A percentile compares a stretch with the other conserved stretches of the same genome.
phyloP scores from a whole-genome alignment of 2,113 vertebrate species.

The Phrynosoma blainvillii region DNA sequence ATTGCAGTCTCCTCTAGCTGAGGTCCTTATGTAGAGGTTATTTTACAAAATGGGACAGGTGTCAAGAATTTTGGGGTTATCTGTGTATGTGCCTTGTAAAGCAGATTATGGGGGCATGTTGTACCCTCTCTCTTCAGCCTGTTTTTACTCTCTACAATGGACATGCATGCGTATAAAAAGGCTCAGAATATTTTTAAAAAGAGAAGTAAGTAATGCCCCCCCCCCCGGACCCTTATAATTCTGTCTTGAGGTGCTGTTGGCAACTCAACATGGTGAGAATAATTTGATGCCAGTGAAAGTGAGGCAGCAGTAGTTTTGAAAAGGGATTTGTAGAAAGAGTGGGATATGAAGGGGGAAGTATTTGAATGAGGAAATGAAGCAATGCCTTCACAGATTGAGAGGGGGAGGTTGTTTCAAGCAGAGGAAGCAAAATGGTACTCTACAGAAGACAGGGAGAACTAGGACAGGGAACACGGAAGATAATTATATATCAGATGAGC shows the following conservation, averaged over 20 bases:
- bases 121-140: neutral
- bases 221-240: neutral
- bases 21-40: neutral
- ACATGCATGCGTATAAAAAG: neutral
- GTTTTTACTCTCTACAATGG: neutral
- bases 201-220: neutral
- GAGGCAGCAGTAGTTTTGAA: neutral
- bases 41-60: neutral
- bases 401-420: constrained; percentile 9
- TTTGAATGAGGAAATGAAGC: neutral
- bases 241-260: neutral
- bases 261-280: neutral
- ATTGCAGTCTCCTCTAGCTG: neutral
- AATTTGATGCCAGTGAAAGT: neutral
- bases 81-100: neutral
- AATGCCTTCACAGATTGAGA: constrained; percentile 21
- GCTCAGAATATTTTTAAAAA: neutral
- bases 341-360: neutral
- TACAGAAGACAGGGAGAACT: neutral
- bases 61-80: neutral
- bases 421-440: constrained; percentile 13
- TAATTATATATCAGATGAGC: neutral
- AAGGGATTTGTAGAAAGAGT: neutral
- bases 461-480: neutral
- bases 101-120: neutral